These are phyloP conservation scores for Tolmerus cingulatus DNA, from an alignment of 2,888 invertebrate genomes.

Conservation along the genomic window DNA sequence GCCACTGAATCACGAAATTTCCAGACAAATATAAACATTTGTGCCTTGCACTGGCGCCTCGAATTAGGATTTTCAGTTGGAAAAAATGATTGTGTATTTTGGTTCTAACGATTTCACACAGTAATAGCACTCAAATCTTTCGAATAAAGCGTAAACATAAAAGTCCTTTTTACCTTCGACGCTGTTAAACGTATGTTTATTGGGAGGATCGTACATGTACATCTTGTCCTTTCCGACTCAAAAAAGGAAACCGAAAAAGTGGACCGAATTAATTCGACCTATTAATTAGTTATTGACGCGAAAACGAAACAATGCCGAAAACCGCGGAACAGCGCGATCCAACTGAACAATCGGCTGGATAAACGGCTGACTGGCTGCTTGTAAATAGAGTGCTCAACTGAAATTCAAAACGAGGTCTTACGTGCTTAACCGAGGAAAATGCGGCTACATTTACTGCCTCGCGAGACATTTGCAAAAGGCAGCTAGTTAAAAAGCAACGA, in stretches of 20 bases:
- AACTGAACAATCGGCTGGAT: constrained; percentile 2
- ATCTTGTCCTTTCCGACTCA: constrained; percentile 55
- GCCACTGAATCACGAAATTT: neutral
- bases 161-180: constrained; percentile 72
- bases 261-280: neutral
- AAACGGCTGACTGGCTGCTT: constrained; percentile 9
- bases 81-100: neutral
- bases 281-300: neutral
- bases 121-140: neutral
- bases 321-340: neutral
- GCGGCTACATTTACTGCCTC: neutral
- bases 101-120: neutral
- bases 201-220: constrained; percentile 79
- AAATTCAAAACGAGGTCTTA: constrained; percentile 34
- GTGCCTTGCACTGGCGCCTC: neutral
- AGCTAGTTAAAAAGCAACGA: constrained; percentile 3
- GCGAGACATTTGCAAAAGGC: constrained; percentile 11
- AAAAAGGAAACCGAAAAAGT: neutral
- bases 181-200: constrained; percentile 76
- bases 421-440: neutral
- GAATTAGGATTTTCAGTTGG: neutral
- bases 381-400: constrained; percentile 21
- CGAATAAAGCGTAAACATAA: neutral
- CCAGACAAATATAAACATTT: neutral
- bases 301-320: neutral